phyloP scores from a whole-genome alignment of 1,140 invertebrate species.

The Nebria ingens region DNA sequence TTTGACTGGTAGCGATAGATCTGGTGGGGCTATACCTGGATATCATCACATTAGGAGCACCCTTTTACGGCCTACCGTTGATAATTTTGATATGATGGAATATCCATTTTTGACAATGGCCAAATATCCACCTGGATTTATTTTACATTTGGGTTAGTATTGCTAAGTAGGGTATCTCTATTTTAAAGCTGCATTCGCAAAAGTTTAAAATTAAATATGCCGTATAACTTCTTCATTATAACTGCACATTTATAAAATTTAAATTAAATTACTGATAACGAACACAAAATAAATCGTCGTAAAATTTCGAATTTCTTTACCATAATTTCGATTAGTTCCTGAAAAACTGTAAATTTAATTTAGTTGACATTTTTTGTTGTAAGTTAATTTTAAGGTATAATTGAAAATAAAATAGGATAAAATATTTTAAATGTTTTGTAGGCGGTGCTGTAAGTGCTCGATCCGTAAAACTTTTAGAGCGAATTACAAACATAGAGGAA shows the following conservation, averaged over 20 bases:
- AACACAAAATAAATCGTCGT: too few relatives aligned
- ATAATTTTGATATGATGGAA: slow-evolving; percentile 65
- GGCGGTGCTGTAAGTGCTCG: slow-evolving; percentile 78
- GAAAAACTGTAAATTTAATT: too few relatives aligned
- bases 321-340: too few relatives aligned
- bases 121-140: slow-evolving; percentile 78
- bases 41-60: slow-evolving; percentile 23
- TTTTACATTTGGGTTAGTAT: slow-evolving; percentile 71
- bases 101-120: slow-evolving; percentile 94
- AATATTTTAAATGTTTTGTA: too few relatives aligned
- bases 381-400: too few relatives aligned
- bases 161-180: neutral
- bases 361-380: too few relatives aligned
- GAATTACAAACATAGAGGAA: slow-evolving; percentile 73
- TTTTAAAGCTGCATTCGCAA: neutral
- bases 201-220: too few relatives aligned
- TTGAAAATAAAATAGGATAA: too few relatives aligned
- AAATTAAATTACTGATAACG: too few relatives aligned
- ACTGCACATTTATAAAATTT: too few relatives aligned
- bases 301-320: too few relatives aligned
- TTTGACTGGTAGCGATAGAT: slow-evolving; percentile 49
- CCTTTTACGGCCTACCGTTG: slow-evolving; percentile 23
- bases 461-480: slow-evolving; percentile 79
- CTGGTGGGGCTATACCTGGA: slow-evolving; percentile 22
- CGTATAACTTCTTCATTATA: too few relatives aligned